Conservation (phyloP, 2,888 invertebrate genomes). For the Synanthedon tipuliformis region DNA sequence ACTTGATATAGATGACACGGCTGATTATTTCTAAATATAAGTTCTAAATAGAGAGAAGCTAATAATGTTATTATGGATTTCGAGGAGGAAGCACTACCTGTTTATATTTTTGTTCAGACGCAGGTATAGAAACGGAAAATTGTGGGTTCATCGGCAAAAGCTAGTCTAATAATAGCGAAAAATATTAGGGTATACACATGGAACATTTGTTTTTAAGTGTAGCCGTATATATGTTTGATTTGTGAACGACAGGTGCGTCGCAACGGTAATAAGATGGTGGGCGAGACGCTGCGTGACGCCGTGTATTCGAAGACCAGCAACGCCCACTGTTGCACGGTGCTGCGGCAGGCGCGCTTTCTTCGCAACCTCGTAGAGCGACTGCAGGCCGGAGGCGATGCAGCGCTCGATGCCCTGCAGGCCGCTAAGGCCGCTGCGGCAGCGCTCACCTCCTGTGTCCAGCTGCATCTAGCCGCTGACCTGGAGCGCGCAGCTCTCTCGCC, state of each 20-base stretch:
- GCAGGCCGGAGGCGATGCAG: constrained; percentile 58
- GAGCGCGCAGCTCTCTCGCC: constrained; percentile 69
- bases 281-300: constrained; percentile 44
- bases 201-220: too few species aligned
- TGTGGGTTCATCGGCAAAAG: too few species aligned
- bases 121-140: too few species aligned
- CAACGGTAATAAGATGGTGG: constrained; percentile 76
- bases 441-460: constrained; percentile 71
- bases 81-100: too few species aligned
- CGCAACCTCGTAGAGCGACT: constrained; percentile 73
- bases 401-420: constrained; percentile 51
- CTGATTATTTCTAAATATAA: too few species aligned
- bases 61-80: too few species aligned
- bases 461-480: constrained; percentile 81
- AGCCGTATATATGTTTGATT: neutral
- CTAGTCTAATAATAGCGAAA: too few species aligned
- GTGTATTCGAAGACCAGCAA: constrained; percentile 74
- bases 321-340: constrained; percentile 75
- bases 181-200: too few species aligned
- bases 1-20: too few species aligned
- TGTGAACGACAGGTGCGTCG: constrained; percentile 35
- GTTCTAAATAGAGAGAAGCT: too few species aligned
- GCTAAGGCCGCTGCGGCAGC: constrained; percentile 70
- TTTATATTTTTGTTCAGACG: too few species aligned
- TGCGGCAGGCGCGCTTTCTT: constrained; percentile 83